A percentile compares a stretch with the other conserved stretches of the same genome.
These are phyloP conservation scores for Pycnomerus fuliginosus DNA, from an alignment of 2,888 invertebrate species.

Conservation along the genomic window DNA sequence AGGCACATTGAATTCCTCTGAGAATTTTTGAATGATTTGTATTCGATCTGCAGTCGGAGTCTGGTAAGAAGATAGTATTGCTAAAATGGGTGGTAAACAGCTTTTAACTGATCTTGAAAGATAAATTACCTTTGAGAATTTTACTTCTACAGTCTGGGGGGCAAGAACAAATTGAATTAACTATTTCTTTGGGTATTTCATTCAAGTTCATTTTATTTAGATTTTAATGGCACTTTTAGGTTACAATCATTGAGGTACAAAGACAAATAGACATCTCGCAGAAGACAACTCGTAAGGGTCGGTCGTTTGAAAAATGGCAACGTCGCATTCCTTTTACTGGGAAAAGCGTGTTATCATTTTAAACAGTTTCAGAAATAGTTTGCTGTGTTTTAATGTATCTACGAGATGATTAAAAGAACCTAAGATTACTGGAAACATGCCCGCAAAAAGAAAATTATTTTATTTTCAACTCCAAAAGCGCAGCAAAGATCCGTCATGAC, in stretches of 20 bases:
- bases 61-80: constrained; percentile 34
- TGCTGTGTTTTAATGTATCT: not conserved
- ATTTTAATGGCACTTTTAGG: constrained; percentile 12
- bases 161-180: constrained; percentile 27
- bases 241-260: constrained; percentile 1
- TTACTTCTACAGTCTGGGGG: constrained; percentile 31
- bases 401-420: not conserved
- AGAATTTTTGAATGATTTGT: constrained; percentile 34
- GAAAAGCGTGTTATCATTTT: not conserved
- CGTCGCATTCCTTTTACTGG: too few relatives aligned
- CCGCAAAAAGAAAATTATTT: too few relatives aligned
- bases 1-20: constrained; percentile 31
- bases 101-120: constrained; percentile 5
- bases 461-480: too few relatives aligned
- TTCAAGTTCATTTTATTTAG: constrained; percentile 31
- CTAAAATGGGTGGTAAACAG: constrained; percentile 30
- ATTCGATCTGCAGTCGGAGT: constrained; percentile 31
- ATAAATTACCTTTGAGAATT: constrained; percentile 34
- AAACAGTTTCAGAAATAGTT: not conserved
- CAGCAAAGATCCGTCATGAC: too few relatives aligned
- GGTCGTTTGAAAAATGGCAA: not conserved
- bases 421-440: not conserved
- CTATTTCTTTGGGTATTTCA: constrained; percentile 27
- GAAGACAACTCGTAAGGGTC: not conserved
- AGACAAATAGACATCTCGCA: not conserved